Conservation (phyloP, 2,888 invertebrate genomes). For the Monochamus alternatus region DNA sequence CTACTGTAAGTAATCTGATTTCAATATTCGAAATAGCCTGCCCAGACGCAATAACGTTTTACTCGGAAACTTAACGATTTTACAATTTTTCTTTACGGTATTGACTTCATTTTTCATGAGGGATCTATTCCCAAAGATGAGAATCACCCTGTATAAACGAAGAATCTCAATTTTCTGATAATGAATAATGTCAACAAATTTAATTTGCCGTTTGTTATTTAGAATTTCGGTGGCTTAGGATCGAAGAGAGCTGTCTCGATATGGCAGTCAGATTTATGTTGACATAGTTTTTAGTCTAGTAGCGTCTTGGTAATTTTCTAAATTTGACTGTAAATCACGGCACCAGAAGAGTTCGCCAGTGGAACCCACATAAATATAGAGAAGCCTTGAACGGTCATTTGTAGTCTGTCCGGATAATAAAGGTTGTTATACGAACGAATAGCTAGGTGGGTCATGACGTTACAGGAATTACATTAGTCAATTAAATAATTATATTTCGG, state of each 20-base stretch:
- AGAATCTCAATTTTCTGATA: background rate
- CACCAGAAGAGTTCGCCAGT: slow-evolving; percentile 6
- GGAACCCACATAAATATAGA: slow-evolving; percentile 29
- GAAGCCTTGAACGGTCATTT: slow-evolving; percentile 31
- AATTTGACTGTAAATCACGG: slow-evolving; percentile 22
- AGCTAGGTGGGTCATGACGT: slow-evolving; percentile 40
- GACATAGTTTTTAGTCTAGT: slow-evolving; percentile 3
- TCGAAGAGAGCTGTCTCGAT: background rate
- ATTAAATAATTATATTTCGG: slow-evolving; percentile 42
- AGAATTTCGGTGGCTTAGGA: background rate
- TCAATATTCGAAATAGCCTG: too few relatives aligned
- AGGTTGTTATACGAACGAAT: slow-evolving; percentile 39
- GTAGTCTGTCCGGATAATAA: slow-evolving; percentile 37
- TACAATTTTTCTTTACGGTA: too few relatives aligned
- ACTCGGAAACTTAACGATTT: too few relatives aligned
- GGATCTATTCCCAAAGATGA: too few relatives aligned
- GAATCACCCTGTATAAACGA: too few relatives aligned
- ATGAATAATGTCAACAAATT: background rate
- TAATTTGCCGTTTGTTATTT: background rate
- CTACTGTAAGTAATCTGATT: too few relatives aligned
- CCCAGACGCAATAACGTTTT: too few relatives aligned
- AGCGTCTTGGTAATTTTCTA: slow-evolving; percentile 21
- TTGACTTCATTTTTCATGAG: too few relatives aligned
- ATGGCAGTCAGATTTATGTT: background rate
- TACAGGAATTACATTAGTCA: slow-evolving; percentile 40